These are phyloP conservation scores for Coregonus clupeaformis DNA, from an alignment of 2,113 vertebrate genomes.

Conservation along the genomic window DNA sequence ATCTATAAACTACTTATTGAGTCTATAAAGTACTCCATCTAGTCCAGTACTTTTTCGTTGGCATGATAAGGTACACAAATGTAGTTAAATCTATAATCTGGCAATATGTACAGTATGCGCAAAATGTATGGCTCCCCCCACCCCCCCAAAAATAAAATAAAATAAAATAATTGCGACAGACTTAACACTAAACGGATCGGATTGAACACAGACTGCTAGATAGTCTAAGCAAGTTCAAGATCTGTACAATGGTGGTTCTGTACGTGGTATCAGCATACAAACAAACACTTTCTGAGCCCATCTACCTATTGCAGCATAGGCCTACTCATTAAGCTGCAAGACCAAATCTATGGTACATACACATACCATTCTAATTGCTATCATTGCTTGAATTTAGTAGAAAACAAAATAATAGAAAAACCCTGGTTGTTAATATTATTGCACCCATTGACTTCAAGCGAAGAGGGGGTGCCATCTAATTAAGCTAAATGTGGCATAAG, in stretches of 20 bases:
- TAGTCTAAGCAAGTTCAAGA: background rate
- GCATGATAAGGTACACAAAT: slow-evolving; percentile 16
- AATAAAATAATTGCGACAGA: background rate
- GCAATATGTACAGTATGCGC: background rate
- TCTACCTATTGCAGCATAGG: background rate
- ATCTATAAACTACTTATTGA: slow-evolving; percentile 18
- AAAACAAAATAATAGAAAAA: background rate
- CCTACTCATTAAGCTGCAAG: background rate
- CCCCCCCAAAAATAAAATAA: slow-evolving; percentile 8
- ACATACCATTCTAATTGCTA: background rate
- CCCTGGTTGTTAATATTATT: background rate
- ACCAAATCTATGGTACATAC: too few species aligned
- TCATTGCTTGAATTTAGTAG: background rate
- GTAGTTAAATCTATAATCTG: slow-evolving; percentile 4
- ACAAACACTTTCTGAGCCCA: too few species aligned
- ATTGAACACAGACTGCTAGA: slow-evolving; percentile 11
- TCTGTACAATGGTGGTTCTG: background rate
- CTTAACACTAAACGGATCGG: slow-evolving; percentile 19
- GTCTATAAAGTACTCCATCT: slow-evolving; percentile 5
- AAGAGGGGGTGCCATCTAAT: background rate
- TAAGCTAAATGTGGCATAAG: background rate
- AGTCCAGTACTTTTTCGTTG: slow-evolving; percentile 31
- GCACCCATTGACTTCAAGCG: background rate
- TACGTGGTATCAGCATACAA: background rate
- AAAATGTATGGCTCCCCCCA: background rate